Percentiles rank a stretch among this genome's conserved stretches.
These are phyloP conservation scores for Delia radicum DNA, from an alignment of 1,140 invertebrate genomes.

Conservation along the genomic window DNA sequence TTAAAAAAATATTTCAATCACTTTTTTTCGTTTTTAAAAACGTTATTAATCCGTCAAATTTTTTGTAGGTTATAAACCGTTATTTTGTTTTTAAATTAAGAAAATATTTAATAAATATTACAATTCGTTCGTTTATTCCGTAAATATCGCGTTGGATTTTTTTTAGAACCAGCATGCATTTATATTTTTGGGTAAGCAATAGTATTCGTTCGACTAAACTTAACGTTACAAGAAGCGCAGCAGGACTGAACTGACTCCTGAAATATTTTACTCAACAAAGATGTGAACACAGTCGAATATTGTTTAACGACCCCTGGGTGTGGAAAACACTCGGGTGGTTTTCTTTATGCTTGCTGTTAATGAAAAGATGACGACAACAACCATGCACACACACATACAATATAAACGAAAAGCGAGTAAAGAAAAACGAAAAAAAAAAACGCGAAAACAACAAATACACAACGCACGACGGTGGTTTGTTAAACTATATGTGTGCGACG, in stretches of 20 bases:
- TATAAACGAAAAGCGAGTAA: neutral
- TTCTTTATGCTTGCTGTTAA: neutral
- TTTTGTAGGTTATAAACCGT: neutral
- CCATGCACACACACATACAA: neutral
- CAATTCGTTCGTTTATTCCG: neutral
- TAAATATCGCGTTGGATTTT: neutral
- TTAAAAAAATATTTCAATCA: neutral
- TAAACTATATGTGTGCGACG: neutral
- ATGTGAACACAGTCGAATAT: conserved; percentile 17
- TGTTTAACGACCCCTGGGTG: conserved; percentile 25
- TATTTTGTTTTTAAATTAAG: neutral
- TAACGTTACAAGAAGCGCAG: conserved; percentile 53
- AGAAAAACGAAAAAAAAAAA: neutral
- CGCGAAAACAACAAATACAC: conserved; percentile 1
- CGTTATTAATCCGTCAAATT: neutral
- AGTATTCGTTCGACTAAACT: conserved; percentile 32
- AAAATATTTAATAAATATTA: neutral
- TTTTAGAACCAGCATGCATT: neutral
- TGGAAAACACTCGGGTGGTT: conserved; percentile 3
- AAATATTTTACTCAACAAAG: conserved; percentile 32
- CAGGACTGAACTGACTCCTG: conserved; percentile 50
- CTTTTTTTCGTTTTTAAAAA: neutral
- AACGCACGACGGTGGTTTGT: neutral
- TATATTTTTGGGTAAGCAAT: neutral
- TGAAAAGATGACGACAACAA: conserved; percentile 4